These are phyloP conservation scores for Dicaeum eximium DNA, from an alignment of 2,113 vertebrate genomes.

Conservation along the genomic window DNA sequence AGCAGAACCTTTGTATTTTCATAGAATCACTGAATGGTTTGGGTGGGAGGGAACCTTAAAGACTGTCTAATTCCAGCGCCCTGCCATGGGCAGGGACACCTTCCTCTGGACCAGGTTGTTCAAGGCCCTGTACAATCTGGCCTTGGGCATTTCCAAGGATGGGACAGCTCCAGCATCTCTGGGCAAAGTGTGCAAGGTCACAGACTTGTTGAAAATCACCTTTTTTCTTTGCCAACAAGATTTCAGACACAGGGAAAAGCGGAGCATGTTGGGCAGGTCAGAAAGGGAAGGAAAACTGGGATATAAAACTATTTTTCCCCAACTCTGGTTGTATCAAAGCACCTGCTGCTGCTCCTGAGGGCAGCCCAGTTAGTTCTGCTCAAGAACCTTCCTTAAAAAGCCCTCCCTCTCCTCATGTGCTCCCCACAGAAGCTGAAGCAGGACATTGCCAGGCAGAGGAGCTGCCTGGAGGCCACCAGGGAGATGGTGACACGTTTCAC, in stretches of 20 bases:
- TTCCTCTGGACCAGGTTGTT: neutral
- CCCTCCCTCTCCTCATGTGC: neutral
- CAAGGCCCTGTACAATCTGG: neutral
- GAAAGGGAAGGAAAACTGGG: neutral
- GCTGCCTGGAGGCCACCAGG: constrained; percentile 87
- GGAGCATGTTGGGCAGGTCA: neutral
- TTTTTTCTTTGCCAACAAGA: neutral
- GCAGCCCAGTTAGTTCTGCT: neutral
- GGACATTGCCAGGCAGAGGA: constrained; percentile 88
- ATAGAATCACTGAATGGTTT: neutral
- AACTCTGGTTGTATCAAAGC: accelerated
- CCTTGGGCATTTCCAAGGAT: too few species aligned
- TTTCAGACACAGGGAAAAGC: neutral
- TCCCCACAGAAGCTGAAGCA: constrained; percentile 87
- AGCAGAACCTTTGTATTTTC: neutral
- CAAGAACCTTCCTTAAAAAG: neutral
- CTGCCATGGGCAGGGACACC: neutral
- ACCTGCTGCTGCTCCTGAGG: neutral
- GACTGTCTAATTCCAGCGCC: accelerated
- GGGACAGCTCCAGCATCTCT: neutral
- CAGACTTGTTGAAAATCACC: neutral
- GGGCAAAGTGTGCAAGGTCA: neutral
- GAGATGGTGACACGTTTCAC: constrained; percentile 86
- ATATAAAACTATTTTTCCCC: neutral
- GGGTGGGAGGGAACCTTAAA: neutral